phyloP scores from a whole-genome alignment of 2,888 invertebrate species.

The Cataglyphis albicans region DNA sequence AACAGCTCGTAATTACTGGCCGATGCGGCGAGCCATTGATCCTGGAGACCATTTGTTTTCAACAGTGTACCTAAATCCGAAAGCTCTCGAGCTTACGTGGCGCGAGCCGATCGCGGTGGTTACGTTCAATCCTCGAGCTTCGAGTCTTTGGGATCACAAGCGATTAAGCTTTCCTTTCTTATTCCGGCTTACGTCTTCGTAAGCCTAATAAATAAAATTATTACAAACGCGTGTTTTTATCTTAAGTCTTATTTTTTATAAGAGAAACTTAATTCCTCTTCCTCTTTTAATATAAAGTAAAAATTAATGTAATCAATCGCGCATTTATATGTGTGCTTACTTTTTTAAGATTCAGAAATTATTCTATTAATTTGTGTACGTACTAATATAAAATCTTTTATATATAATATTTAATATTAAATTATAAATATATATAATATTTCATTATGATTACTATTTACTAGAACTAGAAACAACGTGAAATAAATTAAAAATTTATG shows the following conservation, averaged over 20 bases:
- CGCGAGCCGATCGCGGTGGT: slow-evolving; percentile 61
- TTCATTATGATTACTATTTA: too few relatives aligned
- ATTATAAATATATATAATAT: too few relatives aligned
- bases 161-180: slow-evolving; percentile 45
- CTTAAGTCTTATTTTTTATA: neutral
- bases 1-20: slow-evolving; percentile 74
- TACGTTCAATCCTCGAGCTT: slow-evolving; percentile 50
- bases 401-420: too few relatives aligned
- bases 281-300: too few relatives aligned
- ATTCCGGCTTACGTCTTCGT: neutral
- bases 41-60: slow-evolving; percentile 71
- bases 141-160: slow-evolving; percentile 42
- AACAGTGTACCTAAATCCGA: slow-evolving; percentile 62
- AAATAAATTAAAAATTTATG: neutral
- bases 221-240: neutral
- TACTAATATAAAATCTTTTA: neutral
- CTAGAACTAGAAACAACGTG: neutral
- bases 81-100: slow-evolving; percentile 55
- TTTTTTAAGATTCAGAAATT: neutral
- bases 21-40: slow-evolving; percentile 71
- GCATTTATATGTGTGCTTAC: neutral
- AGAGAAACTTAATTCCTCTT: neutral
- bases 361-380: neutral
- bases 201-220: neutral
- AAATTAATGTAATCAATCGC: neutral